Base-by-base conservation (phyloP, 2,888 invertebrate species). In the Didymodactylos carnosus region DNA sequence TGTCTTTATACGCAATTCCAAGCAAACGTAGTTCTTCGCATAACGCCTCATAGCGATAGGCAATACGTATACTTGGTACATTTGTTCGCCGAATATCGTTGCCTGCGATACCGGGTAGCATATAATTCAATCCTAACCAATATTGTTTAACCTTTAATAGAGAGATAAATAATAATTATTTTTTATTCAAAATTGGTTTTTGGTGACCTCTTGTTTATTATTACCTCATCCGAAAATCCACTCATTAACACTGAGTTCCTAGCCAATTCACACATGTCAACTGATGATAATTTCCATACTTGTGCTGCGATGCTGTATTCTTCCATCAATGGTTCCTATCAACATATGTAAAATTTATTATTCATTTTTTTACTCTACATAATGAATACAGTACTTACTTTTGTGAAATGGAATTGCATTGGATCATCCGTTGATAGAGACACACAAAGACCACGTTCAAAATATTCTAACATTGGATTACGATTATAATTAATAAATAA, bases 291-390 rank as follows among this genome's bases (percentile, higher is more conserved):
- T 85, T 98, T 98, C 95, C 95, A 98, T 76, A 98, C 95, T 84
- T 98, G 97, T 0, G 97, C 92, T 6, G 98, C 98, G 84, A 98
- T 98, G 81, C 94, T 94, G 87, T 95, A 98, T 84, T 98, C 98
- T 83, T 98, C 98, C 97, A 98, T 98, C 80, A 98, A 85, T 10
- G 98, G 94, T 86, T 98, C 97, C 89, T 97, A 27, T 29, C 16
- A 53, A 23, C 3, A 7, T 41, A 16, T 41, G 3, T 3, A n/a
- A n/a, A n/a, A n/a, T n/a, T n/a, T n/a, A n/a, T n/a, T n/a, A n/a
- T n/a, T n/a, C n/a, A n/a, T n/a, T n/a, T n/a, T n/a, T n/a, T n/a
- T n/a, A n/a, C n/a, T n/a, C n/a, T n/a, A n/a, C n/a, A n/a, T n/a
- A n/a, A n/a, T n/a, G n/a, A n/a, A n/a, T n/a, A n/a, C n/a, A n/a